These are phyloP conservation scores for Sinocyclocheilus anophthalmus DNA, from an alignment of 2,113 vertebrate species.

Conservation along the genomic window DNA sequence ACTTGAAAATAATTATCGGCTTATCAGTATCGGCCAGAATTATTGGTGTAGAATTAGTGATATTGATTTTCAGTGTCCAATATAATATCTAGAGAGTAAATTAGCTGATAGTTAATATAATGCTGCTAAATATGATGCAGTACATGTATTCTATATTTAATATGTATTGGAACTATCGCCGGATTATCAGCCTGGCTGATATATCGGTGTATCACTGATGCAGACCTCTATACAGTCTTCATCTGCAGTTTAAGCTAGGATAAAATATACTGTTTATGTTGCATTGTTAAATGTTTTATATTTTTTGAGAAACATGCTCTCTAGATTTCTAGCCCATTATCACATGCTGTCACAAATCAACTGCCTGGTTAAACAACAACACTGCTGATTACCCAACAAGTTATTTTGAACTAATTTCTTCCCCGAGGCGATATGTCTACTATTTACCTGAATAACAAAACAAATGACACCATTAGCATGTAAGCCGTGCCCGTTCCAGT, in stretches of 20 bases:
- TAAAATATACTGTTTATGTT: background rate
- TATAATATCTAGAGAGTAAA: background rate
- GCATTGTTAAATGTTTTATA: background rate
- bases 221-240: background rate
- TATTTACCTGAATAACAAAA: constrained; percentile 41
- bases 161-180: background rate
- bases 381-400: constrained; percentile 12
- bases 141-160: background rate
- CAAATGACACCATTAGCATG: constrained; percentile 39
- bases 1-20: background rate
- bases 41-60: too few relatives aligned
- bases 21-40: background rate
- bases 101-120: background rate
- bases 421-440: constrained; percentile 32
- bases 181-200: background rate
- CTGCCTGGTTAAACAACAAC: constrained; percentile 8
- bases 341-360: background rate
- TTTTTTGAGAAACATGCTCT: background rate
- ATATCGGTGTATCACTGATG: background rate
- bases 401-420: constrained; percentile 28
- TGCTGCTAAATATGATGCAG: background rate
- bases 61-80: background rate
- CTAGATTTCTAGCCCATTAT: background rate
- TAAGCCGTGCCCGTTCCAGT: background rate
- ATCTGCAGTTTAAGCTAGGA: background rate